phyloP scores from a whole-genome alignment of 2,113 vertebrate species.

The Aplodontia rufa region DNA sequence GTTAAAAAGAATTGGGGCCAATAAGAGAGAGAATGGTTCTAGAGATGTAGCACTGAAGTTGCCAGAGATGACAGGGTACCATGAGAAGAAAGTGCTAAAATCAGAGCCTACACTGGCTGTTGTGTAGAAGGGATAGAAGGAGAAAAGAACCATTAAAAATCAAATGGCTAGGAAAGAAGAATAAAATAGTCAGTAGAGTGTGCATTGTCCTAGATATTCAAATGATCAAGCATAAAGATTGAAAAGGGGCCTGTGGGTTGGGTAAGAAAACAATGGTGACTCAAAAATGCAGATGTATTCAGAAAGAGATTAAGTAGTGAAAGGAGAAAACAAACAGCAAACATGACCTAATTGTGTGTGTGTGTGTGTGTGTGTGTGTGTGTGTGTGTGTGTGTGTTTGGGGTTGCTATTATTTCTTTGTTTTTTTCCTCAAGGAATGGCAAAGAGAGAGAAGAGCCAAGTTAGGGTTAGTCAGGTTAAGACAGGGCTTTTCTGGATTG shows the following conservation, averaged over 20 bases:
- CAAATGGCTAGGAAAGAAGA: neutral
- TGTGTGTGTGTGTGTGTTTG: too few relatives aligned
- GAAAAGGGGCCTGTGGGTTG: neutral
- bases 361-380: too few relatives aligned
- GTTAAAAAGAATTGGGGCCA: neutral
- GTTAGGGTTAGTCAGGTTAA: neutral
- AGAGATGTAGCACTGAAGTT: neutral
- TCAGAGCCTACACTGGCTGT: neutral
- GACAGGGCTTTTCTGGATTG: neutral
- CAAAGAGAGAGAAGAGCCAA: neutral
- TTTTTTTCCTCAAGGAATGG: neutral
- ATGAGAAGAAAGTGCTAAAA: neutral
- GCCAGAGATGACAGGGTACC: neutral
- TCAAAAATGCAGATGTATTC: neutral
- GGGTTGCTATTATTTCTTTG: too few relatives aligned
- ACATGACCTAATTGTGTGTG: neutral
- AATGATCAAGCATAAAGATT: neutral
- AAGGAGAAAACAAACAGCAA: constrained; percentile 25
- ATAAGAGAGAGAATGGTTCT: neutral
- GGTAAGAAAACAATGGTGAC: neutral
- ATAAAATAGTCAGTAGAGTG: neutral
- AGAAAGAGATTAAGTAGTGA: neutral
- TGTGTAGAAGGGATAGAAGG: neutral
- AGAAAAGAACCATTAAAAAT: neutral
- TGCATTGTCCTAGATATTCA: neutral